A percentile compares a stretch with the other conserved stretches of the same genome.
Conservation (phyloP, 2,888 invertebrate species). For the Nephrotoma guestfalica region DNA sequence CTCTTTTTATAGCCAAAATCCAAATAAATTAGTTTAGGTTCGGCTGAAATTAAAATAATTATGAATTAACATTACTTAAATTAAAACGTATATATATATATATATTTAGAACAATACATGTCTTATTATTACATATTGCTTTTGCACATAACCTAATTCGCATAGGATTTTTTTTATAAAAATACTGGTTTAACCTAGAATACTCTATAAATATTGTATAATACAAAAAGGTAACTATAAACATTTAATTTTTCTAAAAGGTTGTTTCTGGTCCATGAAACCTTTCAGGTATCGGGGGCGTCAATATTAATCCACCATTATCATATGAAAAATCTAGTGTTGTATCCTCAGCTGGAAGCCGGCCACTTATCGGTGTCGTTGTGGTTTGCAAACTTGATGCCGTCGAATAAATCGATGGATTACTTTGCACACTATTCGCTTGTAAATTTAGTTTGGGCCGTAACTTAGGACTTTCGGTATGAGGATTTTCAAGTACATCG, state of each 20-base stretch:
- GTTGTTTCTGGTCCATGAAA: conserved; percentile 11
- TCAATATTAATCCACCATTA: conserved; percentile 60
- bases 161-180: background rate
- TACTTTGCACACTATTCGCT: background rate
- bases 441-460: conserved; percentile 25
- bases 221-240: background rate
- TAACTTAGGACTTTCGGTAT: conserved; percentile 33
- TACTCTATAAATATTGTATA: background rate
- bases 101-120: background rate
- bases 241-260: background rate
- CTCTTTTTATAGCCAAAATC: no score
- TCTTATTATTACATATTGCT: background rate
- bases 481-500: conserved; percentile 28
- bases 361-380: conserved; percentile 52
- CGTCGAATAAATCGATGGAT: conserved; percentile 1
- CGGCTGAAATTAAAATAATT: no score
- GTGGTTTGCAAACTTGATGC: conserved; percentile 46
- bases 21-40: no score
- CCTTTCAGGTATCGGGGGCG: conserved; percentile 31
- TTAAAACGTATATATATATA: background rate
- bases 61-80: background rate
- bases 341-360: conserved; percentile 63
- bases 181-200: background rate
- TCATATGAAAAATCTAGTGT: conserved; percentile 66
- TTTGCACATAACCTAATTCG: background rate